Percentiles rank a stretch among this genome's conserved stretches.
These are phyloP conservation scores for Linepithema humile DNA, from an alignment of 1,140 invertebrate species.

Conservation along the genomic window DNA sequence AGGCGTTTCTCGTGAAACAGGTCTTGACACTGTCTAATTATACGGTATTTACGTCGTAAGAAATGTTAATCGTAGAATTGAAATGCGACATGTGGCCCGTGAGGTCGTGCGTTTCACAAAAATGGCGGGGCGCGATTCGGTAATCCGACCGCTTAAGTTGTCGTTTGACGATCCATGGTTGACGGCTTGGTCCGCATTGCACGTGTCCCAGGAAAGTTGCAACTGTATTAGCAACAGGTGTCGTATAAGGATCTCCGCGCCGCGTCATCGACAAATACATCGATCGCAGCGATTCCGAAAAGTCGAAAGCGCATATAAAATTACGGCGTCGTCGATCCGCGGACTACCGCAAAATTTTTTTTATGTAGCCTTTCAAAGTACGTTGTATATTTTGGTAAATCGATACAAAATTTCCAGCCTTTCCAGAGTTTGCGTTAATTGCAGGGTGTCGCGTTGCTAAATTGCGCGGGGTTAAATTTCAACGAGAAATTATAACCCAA, in stretches of 20 bases:
- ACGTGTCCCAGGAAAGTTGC: constrained; percentile 44
- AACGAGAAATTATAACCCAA: neutral
- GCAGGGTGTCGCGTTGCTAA: neutral
- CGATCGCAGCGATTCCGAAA: constrained; percentile 28
- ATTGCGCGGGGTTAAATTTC: constrained; percentile 1
- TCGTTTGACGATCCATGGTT: constrained; percentile 1
- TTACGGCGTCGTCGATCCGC: neutral
- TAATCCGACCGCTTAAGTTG: constrained; percentile 10
- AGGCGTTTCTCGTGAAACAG: neutral
- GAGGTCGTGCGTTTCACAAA: neutral
- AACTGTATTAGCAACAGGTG: constrained; percentile 65
- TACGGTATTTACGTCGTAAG: neutral
- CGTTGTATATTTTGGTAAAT: neutral
- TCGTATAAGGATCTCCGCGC: neutral
- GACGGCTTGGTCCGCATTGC: neutral
- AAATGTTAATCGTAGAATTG: neutral
- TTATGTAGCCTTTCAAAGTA: neutral
- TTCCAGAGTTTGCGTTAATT: neutral
- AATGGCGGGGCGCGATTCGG: neutral
- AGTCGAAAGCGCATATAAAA: neutral
- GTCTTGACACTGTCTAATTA: neutral
- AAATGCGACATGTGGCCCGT: neutral
- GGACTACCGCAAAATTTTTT: neutral
- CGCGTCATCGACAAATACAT: constrained; percentile 26
- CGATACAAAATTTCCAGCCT: neutral